Percentiles rank a stretch among this genome's conserved stretches.
Evolutionary conservation across 1,140 invertebrate species (phyloP).

Genomic region (Hylaeus anthracinus): DNA sequence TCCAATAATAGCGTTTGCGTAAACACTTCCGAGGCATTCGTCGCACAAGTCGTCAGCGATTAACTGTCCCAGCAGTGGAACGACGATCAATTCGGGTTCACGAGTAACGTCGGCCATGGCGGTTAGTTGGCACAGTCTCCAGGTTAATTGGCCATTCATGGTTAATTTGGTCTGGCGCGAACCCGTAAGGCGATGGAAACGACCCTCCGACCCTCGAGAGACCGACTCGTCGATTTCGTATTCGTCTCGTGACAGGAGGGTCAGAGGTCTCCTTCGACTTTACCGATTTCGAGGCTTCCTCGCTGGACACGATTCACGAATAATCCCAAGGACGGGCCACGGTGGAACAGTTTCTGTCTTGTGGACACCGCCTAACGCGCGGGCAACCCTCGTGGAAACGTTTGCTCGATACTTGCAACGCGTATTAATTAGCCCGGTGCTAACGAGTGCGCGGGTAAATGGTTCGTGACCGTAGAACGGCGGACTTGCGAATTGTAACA

Average conservation of each 20-base stretch:
- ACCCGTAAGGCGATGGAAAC: conserved; percentile 67
- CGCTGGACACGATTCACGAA: conserved; percentile 19
- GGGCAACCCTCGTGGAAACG: conserved; percentile 27
- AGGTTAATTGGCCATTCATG: conserved; percentile 80
- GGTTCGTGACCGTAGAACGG: conserved; percentile 61
- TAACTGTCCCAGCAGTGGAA: conserved; percentile 39
- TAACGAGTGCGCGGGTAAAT: conserved; percentile 68
- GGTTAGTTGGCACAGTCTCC: conserved; percentile 74
- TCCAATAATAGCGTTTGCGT: not conserved
- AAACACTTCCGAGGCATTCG: not conserved
- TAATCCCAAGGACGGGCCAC: not conserved
- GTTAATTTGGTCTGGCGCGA: conserved; percentile 76
- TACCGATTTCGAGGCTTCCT: conserved; percentile 45
- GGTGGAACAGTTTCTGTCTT: not conserved
- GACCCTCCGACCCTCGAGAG: conserved; percentile 60
- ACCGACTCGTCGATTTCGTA: conserved; percentile 68
- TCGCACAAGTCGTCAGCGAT: conserved; percentile 47
- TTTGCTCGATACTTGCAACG: conserved; percentile 59
- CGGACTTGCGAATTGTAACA: conserved; percentile 69
- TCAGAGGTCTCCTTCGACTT: conserved; percentile 8
- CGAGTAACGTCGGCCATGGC: conserved; percentile 60
- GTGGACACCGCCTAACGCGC: conserved; percentile 12
- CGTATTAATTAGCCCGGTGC: conserved; percentile 67
- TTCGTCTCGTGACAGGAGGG: conserved; percentile 60
- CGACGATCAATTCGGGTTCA: conserved; percentile 58